Percentiles rank a stretch among this genome's conserved stretches.
These are phyloP conservation scores for Melanotus villosus DNA, from an alignment of 2,888 invertebrate genomes.

Conservation along the genomic window DNA sequence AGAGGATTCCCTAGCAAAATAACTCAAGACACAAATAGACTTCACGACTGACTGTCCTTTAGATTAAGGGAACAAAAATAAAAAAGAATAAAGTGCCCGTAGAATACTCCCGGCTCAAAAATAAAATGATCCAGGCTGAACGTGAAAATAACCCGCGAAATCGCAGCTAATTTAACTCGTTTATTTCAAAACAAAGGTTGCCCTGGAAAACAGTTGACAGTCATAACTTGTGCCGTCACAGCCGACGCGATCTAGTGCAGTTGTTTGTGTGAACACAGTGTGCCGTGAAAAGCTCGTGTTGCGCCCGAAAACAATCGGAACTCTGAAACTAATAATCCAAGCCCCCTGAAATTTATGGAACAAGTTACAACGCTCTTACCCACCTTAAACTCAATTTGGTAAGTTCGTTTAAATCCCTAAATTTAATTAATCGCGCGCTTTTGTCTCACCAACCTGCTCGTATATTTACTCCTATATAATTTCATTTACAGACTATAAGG, in stretches of 20 bases:
- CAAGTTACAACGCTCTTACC: slow-evolving; percentile 40
- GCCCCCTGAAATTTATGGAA: slow-evolving; percentile 45
- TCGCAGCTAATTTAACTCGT: slow-evolving; percentile 22
- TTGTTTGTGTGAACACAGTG: slow-evolving; percentile 43
- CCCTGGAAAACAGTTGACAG: slow-evolving; percentile 50
- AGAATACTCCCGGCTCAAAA: slow-evolving; percentile 40
- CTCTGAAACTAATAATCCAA: slow-evolving; percentile 45
- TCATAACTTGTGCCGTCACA: slow-evolving; percentile 43
- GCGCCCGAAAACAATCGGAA: slow-evolving; percentile 39
- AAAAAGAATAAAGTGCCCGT: slow-evolving; percentile 24
- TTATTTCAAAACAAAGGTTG: slow-evolving; percentile 36
- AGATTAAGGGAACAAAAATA: slow-evolving; percentile 25
- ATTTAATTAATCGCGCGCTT: slow-evolving; percentile 47
- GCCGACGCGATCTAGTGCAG: slow-evolving; percentile 39
- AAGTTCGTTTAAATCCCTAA: slow-evolving; percentile 44
- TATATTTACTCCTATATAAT: slow-evolving; percentile 29
- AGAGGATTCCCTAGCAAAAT: slow-evolving; percentile 5
- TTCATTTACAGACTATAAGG: slow-evolving; percentile 17
- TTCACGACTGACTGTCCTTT: neutral
- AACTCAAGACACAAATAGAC: slow-evolving; percentile 18
- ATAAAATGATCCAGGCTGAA: slow-evolving; percentile 54
- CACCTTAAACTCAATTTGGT: slow-evolving; percentile 49
- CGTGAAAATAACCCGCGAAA: slow-evolving; percentile 51
- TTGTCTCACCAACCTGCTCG: slow-evolving; percentile 26
- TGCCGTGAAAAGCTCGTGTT: slow-evolving; percentile 35